Conservation (phyloP, 30 jellyfish, hydroid and myxozoan genomes). For the Haliclystus octoradiatus region DNA sequence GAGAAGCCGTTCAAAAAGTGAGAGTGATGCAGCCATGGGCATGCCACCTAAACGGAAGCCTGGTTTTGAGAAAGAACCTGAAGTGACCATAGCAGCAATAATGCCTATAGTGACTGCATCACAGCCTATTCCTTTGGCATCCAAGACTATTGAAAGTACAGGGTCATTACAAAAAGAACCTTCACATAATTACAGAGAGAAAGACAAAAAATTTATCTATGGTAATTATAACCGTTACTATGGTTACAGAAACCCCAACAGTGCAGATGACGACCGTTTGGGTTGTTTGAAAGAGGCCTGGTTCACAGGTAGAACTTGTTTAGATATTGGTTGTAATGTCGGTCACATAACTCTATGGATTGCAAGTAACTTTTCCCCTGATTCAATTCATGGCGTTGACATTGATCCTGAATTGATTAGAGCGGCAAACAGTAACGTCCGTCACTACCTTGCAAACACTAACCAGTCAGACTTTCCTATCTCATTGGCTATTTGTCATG, state of each 20-base stretch:
- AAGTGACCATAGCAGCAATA: background rate
- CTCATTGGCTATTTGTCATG: slow-evolving; percentile 64
- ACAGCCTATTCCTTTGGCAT: background rate
- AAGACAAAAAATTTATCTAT: slow-evolving; percentile 43
- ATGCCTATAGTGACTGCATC: background rate
- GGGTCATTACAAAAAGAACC: too few species aligned
- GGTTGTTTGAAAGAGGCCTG: slow-evolving; percentile 52
- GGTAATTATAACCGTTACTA: slow-evolving; percentile 76
- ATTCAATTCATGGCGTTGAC: slow-evolving; percentile 53
- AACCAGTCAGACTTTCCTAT: slow-evolving; percentile 60
- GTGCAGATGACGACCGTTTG: slow-evolving; percentile 57
- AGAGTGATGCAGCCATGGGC: background rate
- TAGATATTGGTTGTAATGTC: slow-evolving; percentile 86
- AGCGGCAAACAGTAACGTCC: slow-evolving; percentile 48
- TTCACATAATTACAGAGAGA: slow-evolving; percentile 17
- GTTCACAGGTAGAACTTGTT: slow-evolving; percentile 64
- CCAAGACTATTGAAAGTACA: background rate
- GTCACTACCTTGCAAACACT: slow-evolving; percentile 36
- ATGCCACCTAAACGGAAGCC: background rate
- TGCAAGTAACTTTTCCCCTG: slow-evolving; percentile 62
- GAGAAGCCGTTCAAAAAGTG: background rate
- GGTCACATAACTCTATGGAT: slow-evolving; percentile 70
- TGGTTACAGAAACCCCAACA: slow-evolving; percentile 65
- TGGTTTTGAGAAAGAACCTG: background rate
- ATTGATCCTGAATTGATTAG: slow-evolving; percentile 50